phyloP scores from a whole-genome alignment of 1,140 invertebrate genomes.

The Oncopodura yosiiana region DNA sequence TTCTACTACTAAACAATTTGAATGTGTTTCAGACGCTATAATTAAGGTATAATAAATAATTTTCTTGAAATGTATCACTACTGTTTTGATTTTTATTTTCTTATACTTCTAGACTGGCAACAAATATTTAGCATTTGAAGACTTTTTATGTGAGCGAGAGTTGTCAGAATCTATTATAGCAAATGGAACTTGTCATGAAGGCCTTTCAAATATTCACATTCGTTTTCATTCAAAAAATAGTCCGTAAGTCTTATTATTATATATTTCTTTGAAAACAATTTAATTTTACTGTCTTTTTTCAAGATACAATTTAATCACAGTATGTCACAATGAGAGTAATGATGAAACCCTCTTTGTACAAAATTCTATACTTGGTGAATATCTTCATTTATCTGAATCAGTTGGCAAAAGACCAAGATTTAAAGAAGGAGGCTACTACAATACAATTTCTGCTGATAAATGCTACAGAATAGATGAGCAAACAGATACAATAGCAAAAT shows the following conservation, averaged over 20 bases:
- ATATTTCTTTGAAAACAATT: neutral
- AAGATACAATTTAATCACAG: slow-evolving; percentile 1
- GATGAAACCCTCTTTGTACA: slow-evolving; percentile 7
- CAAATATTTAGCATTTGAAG: no score
- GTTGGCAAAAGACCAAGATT: slow-evolving; percentile 31
- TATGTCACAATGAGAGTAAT: slow-evolving; percentile 16
- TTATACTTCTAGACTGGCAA: no score
- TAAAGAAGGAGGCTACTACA: slow-evolving; percentile 34
- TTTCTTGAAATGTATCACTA: no score
- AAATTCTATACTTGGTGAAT: slow-evolving; percentile 7
- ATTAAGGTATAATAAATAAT: no score
- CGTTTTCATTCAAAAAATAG: neutral
- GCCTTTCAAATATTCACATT: neutral
- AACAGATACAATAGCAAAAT: slow-evolving; percentile 8
- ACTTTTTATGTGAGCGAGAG: no score
- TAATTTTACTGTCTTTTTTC: neutral
- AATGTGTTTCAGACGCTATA: no score
- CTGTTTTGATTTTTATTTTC: no score
- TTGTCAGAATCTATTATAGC: neutral
- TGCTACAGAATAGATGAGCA: slow-evolving; percentile 32
- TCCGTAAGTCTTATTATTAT: neutral
- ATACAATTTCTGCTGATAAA: slow-evolving; percentile 25
- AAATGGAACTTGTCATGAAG: slow-evolving; percentile 3
- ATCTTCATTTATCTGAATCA: slow-evolving; percentile 1
- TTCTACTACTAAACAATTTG: no score